Conservation (phyloP, 2,888 invertebrate species). For the Clostera curtula region DNA sequence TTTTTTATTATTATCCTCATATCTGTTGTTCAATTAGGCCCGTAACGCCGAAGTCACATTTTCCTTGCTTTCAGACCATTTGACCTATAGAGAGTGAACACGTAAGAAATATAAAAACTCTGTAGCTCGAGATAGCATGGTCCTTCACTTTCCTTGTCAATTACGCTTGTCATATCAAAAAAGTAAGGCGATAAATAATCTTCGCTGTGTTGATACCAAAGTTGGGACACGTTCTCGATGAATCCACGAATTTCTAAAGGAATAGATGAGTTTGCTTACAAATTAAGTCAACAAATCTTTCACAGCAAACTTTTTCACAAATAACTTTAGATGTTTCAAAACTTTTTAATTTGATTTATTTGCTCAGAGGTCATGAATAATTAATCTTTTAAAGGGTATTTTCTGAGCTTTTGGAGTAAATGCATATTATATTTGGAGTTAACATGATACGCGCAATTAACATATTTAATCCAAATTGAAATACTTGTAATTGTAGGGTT, state of each 20-base stretch:
- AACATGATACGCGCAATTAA: too few relatives aligned
- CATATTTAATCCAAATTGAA: too few relatives aligned
- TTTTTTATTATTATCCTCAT: too few relatives aligned
- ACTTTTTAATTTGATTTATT: background rate
- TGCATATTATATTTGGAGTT: too few relatives aligned
- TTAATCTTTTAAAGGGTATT: background rate
- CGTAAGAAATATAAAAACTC: slow-evolving; percentile 4
- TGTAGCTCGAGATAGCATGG: background rate
- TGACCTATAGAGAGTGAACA: background rate
- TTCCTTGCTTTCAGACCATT: background rate
- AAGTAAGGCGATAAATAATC: slow-evolving; percentile 18
- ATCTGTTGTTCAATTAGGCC: too few relatives aligned
- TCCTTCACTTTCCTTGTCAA: slow-evolving; percentile 19
- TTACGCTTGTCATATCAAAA: slow-evolving; percentile 21
- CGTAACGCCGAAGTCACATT: too few relatives aligned
- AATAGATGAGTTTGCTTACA: background rate
- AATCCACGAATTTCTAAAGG: background rate
- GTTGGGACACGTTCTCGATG: slow-evolving; percentile 5
- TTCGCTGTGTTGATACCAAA: slow-evolving; percentile 4
- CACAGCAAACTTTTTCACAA: background rate
- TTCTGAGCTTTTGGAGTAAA: background rate
- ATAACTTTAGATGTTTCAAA: background rate
- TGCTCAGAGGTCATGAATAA: background rate
- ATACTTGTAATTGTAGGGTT: too few relatives aligned
- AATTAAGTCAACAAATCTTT: background rate